Conservation (phyloP, 2,888 invertebrate genomes). For the Polydrusus pterygomalis region DNA sequence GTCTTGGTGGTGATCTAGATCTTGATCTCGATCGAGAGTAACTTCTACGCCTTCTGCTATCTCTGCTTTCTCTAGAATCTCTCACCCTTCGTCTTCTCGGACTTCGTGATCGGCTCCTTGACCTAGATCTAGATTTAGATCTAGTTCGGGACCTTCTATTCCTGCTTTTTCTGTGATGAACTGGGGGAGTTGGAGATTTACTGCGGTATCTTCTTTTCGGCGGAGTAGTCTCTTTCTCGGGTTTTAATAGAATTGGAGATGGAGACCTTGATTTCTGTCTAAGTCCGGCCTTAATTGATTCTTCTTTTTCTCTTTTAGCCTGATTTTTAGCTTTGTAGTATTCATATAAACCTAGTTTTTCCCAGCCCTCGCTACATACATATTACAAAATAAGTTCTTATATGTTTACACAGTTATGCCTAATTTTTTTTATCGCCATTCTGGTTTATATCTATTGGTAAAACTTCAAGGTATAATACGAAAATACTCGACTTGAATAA, state of each 20-base stretch:
- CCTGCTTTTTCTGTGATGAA: constrained; percentile 57
- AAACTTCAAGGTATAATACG: no score
- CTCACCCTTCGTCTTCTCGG: constrained; percentile 70
- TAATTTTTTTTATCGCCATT: no score
- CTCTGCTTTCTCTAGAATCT: constrained; percentile 67
- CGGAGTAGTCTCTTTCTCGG: constrained; percentile 82
- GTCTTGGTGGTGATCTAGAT: constrained; percentile 68
- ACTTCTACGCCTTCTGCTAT: constrained; percentile 67
- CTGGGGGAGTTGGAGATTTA: constrained; percentile 73
- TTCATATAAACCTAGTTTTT: constrained; percentile 96
- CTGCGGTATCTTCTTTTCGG: constrained; percentile 86
- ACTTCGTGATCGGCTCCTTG: constrained; percentile 73
- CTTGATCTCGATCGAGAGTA: constrained; percentile 73
- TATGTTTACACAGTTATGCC: neutral
- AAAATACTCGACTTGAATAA: no score
- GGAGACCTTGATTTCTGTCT: constrained; percentile 85
- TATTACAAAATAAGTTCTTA: constrained; percentile 9
- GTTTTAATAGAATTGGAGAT: constrained; percentile 83
- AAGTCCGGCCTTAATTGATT: constrained; percentile 83
- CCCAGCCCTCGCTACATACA: constrained; percentile 92
- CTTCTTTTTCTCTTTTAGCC: constrained; percentile 91
- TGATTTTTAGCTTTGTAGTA: constrained; percentile 97
- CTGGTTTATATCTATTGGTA: no score
- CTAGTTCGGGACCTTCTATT: constrained; percentile 72
- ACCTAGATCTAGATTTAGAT: constrained; percentile 66